phyloP scores from a whole-genome alignment of 2,113 vertebrate genomes.

The Tyto alba region DNA sequence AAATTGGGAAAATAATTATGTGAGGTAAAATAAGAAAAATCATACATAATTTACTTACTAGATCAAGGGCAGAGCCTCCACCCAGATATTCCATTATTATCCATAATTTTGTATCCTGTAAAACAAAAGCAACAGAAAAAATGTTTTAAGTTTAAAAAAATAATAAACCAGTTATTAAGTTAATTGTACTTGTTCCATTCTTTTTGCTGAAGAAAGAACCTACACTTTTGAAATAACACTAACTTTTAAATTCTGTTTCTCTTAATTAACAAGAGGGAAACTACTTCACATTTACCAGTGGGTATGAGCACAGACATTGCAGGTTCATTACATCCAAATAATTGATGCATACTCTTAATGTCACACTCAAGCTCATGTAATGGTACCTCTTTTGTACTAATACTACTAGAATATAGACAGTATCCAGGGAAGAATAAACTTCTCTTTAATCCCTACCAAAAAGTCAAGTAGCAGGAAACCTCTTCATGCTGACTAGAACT shows the following conservation, averaged over 20 bases:
- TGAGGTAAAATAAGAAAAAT: not conserved
- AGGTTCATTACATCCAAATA: not conserved
- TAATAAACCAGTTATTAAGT: not conserved
- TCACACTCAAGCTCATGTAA: not conserved
- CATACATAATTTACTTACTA: constrained; percentile 76
- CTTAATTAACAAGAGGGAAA: not conserved
- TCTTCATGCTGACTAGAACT: not conserved
- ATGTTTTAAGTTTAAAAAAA: not conserved
- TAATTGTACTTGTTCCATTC: not conserved
- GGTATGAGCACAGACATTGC: not conserved
- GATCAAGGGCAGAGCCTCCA: constrained; percentile 92
- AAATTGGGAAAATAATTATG: not conserved
- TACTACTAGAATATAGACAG: not conserved
- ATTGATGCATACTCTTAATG: not conserved
- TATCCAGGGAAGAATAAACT: not conserved
- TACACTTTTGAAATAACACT: not conserved
- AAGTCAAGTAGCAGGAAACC: not conserved
- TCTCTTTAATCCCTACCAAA: not conserved
- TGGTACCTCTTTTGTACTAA: not conserved
- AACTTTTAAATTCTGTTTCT: not conserved
- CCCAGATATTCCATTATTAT: constrained; percentile 98
- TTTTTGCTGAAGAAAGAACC: not conserved
- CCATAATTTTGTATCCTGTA: constrained; percentile 94
- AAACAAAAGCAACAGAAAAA: constrained; percentile 28
- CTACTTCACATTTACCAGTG: not conserved